phyloP scores from a whole-genome alignment of 1,140 invertebrate species.

The Zaprionus gabonicus region DNA sequence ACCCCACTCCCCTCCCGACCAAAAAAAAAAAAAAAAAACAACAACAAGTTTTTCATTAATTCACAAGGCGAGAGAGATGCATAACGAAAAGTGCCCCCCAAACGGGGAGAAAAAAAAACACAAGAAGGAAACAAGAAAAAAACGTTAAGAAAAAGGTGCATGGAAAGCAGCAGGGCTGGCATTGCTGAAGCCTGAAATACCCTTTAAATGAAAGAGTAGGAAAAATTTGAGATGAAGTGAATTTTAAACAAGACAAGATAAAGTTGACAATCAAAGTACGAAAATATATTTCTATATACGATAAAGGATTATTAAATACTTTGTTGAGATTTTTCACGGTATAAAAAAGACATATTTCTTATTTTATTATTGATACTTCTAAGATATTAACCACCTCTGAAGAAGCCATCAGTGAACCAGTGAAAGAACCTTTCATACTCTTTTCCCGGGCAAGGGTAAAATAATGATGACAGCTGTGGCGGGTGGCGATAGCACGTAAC shows the following conservation, averaged over 20 bases:
- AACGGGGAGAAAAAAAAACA: conserved; percentile 7
- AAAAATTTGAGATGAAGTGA: too few relatives aligned
- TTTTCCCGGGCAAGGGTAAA: background rate
- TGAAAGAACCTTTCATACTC: background rate
- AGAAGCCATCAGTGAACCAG: too few relatives aligned
- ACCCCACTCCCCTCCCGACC: background rate
- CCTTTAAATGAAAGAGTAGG: background rate
- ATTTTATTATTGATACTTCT: too few relatives aligned
- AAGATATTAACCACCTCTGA: too few relatives aligned
- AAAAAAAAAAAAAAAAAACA: conserved; percentile 27
- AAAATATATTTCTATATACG: too few relatives aligned
- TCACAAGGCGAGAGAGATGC: conserved; percentile 33
- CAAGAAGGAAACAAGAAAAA: background rate
- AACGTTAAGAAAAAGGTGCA: background rate
- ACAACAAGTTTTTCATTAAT: conserved; percentile 28
- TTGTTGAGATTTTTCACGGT: too few relatives aligned
- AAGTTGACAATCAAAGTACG: too few relatives aligned
- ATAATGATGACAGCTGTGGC: background rate
- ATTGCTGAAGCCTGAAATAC: background rate
- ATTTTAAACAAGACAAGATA: too few relatives aligned
- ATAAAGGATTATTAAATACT: too few relatives aligned
- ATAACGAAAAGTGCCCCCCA: conserved; percentile 8
- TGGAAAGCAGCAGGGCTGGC: background rate
- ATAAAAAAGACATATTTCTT: too few relatives aligned
- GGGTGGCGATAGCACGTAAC: background rate